Evolutionary conservation across 2,797 vertebrate species (phyloP).

Genomic region (Paramormyrops hopkinsi): DNA sequence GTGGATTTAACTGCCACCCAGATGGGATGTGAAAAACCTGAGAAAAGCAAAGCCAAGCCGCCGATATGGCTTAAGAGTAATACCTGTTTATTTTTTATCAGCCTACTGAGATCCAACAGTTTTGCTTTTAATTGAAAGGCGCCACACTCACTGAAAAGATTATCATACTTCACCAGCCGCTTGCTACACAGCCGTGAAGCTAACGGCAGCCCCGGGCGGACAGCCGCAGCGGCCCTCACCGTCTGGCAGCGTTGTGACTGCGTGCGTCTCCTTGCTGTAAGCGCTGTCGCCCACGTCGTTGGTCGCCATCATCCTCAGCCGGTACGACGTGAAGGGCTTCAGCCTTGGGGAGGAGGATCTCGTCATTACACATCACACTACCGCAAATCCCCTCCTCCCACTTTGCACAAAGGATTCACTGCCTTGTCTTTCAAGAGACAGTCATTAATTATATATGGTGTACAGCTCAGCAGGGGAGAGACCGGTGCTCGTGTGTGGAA

Average conservation of each 20-base stretch:
- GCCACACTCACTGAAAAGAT: neutral
- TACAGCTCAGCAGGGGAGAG: neutral
- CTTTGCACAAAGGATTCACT: neutral
- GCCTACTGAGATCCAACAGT: neutral
- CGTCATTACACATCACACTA: neutral
- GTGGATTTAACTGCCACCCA: neutral
- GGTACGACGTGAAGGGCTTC: conserved; percentile 75
- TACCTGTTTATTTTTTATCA: neutral
- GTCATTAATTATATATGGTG: neutral
- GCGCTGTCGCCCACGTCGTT: conserved; percentile 77
- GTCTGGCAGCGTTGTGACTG: conserved; percentile 73
- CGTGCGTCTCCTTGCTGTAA: conserved; percentile 69
- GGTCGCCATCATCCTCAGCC: conserved; percentile 74
- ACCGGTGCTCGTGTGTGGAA: neutral
- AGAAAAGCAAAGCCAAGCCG: neutral
- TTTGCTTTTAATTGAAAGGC: neutral
- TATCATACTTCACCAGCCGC: neutral
- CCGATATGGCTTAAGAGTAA: neutral
- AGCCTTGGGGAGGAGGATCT: conserved; percentile 50
- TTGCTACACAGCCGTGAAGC: neutral
- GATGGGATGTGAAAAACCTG: neutral
- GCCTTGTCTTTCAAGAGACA: neutral
- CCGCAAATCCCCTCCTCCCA: neutral
- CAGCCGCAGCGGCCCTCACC: conserved; percentile 56
- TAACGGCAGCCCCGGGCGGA: conserved; percentile 22